These are phyloP conservation scores for Paratilapia polleni DNA, from an alignment of 2,113 vertebrate species.

Conservation along the genomic window DNA sequence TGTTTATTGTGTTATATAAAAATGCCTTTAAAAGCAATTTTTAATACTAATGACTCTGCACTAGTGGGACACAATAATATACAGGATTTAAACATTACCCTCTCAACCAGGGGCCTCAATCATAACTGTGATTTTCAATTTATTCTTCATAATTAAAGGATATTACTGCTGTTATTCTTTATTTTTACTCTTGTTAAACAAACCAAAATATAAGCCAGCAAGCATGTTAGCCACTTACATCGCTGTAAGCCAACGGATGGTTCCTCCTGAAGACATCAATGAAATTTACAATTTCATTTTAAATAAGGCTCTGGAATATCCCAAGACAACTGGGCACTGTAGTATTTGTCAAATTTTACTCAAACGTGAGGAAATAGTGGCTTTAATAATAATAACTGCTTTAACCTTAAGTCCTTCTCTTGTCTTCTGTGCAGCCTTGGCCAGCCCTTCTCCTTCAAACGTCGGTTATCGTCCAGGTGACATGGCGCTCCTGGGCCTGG, in stretches of 20 bases:
- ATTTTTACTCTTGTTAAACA: background rate
- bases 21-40: background rate
- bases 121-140: background rate
- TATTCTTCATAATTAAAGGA: background rate
- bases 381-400: background rate
- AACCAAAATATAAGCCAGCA: background rate
- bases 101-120: background rate
- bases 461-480: constrained; percentile 78
- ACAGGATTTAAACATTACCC: background rate
- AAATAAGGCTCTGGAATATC: too few species aligned
- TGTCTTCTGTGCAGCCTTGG: constrained; percentile 53
- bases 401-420: background rate
- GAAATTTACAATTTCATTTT: background rate
- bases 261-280: background rate
- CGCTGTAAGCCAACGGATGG: background rate
- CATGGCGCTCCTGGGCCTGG: constrained; percentile 84
- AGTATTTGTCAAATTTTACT: background rate
- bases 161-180: background rate
- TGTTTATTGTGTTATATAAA: background rate
- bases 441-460: constrained; percentile 67
- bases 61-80: background rate
- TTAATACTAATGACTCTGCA: background rate
- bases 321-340: background rate
- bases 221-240: background rate
- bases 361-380: background rate